Base-by-base conservation (phyloP, 2,113 vertebrate genomes). In the Mus musculus region DNA sequence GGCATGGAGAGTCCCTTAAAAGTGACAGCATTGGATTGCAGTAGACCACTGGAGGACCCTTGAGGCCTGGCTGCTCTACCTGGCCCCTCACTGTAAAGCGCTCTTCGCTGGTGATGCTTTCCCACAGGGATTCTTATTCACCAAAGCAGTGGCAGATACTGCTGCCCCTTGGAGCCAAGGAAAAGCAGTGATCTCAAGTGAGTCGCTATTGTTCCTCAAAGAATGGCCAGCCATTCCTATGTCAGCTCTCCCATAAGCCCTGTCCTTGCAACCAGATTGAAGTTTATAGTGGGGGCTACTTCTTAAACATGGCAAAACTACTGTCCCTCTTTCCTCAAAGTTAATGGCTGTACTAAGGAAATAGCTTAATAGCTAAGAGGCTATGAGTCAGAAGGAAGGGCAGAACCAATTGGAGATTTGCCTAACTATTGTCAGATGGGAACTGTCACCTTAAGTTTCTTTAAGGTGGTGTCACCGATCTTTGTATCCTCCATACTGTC, bases 291-390 rank as follows among this genome's bases (percentile, higher is more conserved):
- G 56, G 77, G 86, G n/a, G 30, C 19, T n/a, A 30, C 77, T 97
- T 0, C 9, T 93, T 10, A 85, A n/a, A 33, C 5, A 5, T 81
- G 63, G 71, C 46, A 81, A 26, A 49, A n/a, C 90, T 84, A 63
- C 14, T 91, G 5, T 92, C 26, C 36, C 87, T 85, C 16, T 95
- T 96, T 36, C 42, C 73, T 97, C 87, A 80, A 33, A 77, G 65
- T 95, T 78, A n/a, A 67, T 77, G 39, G 39, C 89, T 96, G 63
- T 56, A 49, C 56, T 93, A 94, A 69, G n/a, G 54, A 97, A 97
- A 54, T 63, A 22, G 39, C 52, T n/a, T 24, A 86, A 9, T n/a
- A 94, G 88, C 49, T 59, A 81, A 90, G 61, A 91, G 28, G 17
- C 67, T 93, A 12, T 88, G 56, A 36, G 84, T 95, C 46, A 13